A percentile compares a stretch with the other conserved stretches of the same genome.
These are phyloP conservation scores for Bibio marci DNA, from an alignment of 2,888 invertebrate genomes.

Conservation along the genomic window DNA sequence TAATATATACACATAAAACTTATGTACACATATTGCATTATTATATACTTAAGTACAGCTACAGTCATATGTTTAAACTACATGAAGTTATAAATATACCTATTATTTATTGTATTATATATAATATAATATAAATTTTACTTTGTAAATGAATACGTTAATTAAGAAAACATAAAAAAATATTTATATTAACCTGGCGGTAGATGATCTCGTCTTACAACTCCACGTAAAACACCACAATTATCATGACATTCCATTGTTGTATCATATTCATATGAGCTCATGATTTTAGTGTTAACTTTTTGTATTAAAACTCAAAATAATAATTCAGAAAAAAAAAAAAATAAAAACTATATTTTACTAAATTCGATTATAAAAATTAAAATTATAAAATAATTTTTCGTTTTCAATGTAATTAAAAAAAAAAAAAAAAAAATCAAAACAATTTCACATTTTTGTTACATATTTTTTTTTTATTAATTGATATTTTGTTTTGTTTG, in stretches of 20 bases:
- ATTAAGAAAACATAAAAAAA: not conserved
- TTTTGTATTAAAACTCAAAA: not conserved
- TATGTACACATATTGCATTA: too few species aligned
- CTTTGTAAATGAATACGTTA: too few species aligned
- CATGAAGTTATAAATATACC: too few species aligned
- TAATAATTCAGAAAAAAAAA: not conserved
- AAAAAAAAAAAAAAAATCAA: too few species aligned
- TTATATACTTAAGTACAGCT: too few species aligned
- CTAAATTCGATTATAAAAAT: not conserved
- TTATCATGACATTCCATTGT: constrained; percentile 29
- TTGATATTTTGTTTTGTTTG: too few species aligned
- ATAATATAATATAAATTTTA: too few species aligned
- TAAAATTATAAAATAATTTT: not conserved
- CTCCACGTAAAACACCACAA: constrained; percentile 15
- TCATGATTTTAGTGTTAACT: constrained; percentile 15
- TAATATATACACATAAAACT: too few species aligned
- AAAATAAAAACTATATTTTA: not conserved
- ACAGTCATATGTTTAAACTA: too few species aligned
- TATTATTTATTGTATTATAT: too few species aligned
- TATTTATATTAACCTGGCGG: constrained; percentile 8
- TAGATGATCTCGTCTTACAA: constrained; percentile 11
- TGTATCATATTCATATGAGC: constrained; percentile 30
- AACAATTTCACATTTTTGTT: too few species aligned
- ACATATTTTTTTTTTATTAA: too few species aligned
- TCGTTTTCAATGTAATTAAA: not conserved